Base-by-base conservation (phyloP, 2,113 vertebrate genomes). In the Pyrgilauda ruficollis region DNA sequence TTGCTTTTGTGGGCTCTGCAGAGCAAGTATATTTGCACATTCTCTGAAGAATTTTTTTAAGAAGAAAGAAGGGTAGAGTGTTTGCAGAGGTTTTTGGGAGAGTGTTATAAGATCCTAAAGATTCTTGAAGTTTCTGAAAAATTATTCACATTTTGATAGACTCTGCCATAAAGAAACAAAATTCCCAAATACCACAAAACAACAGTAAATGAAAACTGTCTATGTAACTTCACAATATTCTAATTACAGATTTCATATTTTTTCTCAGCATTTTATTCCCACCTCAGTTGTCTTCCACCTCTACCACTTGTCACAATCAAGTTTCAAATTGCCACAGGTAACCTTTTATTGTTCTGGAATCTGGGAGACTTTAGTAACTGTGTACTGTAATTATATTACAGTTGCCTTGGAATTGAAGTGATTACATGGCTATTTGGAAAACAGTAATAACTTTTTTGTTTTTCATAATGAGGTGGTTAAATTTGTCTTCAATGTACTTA, bases 341-440 rank as follows among this genome's bases (percentile, higher is more conserved):
- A 70, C 52, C 43, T 83, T 96, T 88, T 47, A 50, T 75, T 92
- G 66, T 46, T 50, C 3, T 83, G 17, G 84, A 86, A 70, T 89
- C 77, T 80, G 31, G 3, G 37, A 88, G 76, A 53, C 50, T 20
- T 59, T 47, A 88, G 67, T 94, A 77, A 84, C 56, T 61, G 18
- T 58, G 35, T 86, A 33, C 11, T 75, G n/a, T 92, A 85, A 95
- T 81, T 94, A 53, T 19, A 76, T 61, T 76, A 68, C 12, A 19
- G 44, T 94, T 93, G 30, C 46, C 22, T 53, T 92, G 31, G 27
- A 33, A 79, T 47, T 87, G 75, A 80, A 90, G 62, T 79, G 63
- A 76, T 88, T 89, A 87, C 13, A 15, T 90, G 87, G 47, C 47
- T 77, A 37, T 92, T 94, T 94, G 87, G 74, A 70, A 95, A 96